phyloP scores from a whole-genome alignment of 2,113 vertebrate genomes.

The Anhinga rufa region DNA sequence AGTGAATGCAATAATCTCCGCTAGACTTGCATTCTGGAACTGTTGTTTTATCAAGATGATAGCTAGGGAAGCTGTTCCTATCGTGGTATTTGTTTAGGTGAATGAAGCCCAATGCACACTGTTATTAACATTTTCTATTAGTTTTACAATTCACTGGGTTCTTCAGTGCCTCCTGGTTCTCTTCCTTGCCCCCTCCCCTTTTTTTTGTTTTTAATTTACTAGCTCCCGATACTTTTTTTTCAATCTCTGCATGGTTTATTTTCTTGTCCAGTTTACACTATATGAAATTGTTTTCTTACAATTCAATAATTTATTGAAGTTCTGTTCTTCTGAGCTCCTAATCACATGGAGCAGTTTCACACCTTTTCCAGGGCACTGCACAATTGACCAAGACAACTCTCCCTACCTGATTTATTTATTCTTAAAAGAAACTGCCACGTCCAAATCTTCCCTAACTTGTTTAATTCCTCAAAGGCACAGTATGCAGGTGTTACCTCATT shows the following conservation, averaged over 20 bases:
- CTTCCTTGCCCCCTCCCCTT: not conserved
- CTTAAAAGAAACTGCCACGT: not conserved
- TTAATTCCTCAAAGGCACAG: not conserved
- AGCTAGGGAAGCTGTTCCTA: not conserved
- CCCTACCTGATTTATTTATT: not conserved
- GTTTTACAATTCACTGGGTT: not conserved
- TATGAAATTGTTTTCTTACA: not conserved
- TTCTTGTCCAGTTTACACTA: accelerated
- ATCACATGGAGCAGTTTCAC: not conserved
- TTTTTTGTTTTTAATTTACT: not conserved
- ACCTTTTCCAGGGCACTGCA: not conserved
- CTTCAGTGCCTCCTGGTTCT: not conserved
- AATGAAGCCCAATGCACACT: not conserved
- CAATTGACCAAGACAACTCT: not conserved
- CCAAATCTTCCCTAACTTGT: not conserved
- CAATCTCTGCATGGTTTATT: not conserved
- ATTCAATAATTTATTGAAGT: not conserved
- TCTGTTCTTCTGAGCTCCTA: not conserved
- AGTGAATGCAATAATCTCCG: not conserved
- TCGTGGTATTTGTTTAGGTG: not conserved
- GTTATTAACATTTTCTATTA: not conserved
- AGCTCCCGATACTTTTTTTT: not conserved
- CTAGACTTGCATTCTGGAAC: not conserved
- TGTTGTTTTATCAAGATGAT: not conserved
- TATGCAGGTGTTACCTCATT: not conserved